Evolutionary conservation across 1,140 invertebrate genomes (phyloP).

Genomic region (Drosophila leontia): DNA sequence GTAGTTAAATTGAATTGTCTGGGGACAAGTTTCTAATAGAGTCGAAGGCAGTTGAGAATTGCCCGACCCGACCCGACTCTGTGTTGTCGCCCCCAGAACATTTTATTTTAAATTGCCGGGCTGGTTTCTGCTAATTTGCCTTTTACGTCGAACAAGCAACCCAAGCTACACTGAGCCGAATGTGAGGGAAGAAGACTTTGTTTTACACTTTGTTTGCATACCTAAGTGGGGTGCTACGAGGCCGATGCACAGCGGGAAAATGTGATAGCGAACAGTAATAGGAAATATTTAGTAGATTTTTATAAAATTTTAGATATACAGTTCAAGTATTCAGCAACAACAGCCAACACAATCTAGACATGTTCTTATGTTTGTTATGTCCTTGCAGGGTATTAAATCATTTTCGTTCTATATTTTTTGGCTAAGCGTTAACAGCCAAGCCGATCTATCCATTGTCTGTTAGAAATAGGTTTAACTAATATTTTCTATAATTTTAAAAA

Average conservation of each 20-base stretch:
- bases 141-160: slow-evolving; percentile 56
- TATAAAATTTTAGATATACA: too few species aligned
- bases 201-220: slow-evolving; percentile 34
- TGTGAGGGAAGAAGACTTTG: slow-evolving; percentile 7
- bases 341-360: neutral
- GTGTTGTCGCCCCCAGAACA: slow-evolving; percentile 50
- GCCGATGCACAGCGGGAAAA: slow-evolving; percentile 31
- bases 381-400: too few species aligned
- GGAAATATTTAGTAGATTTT: neutral
- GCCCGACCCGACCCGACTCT: slow-evolving; percentile 14
- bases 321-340: neutral
- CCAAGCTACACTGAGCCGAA: slow-evolving; percentile 43
- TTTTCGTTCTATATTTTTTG: too few species aligned
- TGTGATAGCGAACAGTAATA: neutral
- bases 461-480: too few species aligned
- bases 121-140: slow-evolving; percentile 81
- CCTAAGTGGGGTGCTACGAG: slow-evolving; percentile 11
- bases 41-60: slow-evolving; percentile 69
- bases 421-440: too few species aligned
- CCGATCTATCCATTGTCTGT: too few species aligned
- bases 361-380: too few species aligned
- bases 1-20: slow-evolving; percentile 81
- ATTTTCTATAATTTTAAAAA: too few species aligned
- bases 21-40: slow-evolving; percentile 77
- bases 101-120: slow-evolving; percentile 79